Evolutionary conservation across 92 coral and sea anemone genomes (phyloP).

Genomic region (Epizoanthus fatuus): DNA sequence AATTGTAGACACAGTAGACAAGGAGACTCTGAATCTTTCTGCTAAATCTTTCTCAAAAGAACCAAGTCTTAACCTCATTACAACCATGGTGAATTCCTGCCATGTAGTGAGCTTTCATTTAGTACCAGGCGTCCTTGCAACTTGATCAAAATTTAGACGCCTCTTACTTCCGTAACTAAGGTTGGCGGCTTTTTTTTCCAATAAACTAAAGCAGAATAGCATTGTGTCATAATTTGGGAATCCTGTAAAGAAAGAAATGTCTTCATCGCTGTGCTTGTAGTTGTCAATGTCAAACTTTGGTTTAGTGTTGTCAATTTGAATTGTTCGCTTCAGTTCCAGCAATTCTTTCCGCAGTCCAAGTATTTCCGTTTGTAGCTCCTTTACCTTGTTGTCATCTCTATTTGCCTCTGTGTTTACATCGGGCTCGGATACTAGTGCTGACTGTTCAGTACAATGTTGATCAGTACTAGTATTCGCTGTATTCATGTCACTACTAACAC

Average conservation of each 20-base stretch:
- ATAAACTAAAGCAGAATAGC: constrained; percentile 34
- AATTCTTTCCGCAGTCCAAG: too few species aligned
- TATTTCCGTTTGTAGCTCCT: too few species aligned
- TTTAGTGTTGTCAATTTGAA: not conserved
- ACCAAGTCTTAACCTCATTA: constrained; percentile 47
- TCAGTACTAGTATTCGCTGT: too few species aligned
- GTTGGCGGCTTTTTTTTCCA: constrained; percentile 21
- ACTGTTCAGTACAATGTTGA: too few species aligned
- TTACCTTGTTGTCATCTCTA: too few species aligned
- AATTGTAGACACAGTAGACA: constrained; percentile 22
- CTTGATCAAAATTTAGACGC: not conserved
- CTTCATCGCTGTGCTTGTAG: constrained; percentile 20
- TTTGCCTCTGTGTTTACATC: too few species aligned
- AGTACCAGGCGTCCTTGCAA: constrained; percentile 18
- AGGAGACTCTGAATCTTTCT: constrained; percentile 25
- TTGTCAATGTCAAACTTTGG: constrained; percentile 11
- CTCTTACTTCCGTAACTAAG: not conserved
- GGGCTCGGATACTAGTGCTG: too few species aligned
- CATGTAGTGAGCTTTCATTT: constrained; percentile 25
- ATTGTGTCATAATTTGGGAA: constrained; percentile 43
- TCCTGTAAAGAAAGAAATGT: constrained; percentile 36
- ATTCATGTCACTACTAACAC: too few species aligned
- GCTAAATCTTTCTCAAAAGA: constrained; percentile 48
- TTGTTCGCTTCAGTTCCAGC: too few species aligned
- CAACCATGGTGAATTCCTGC: constrained; percentile 42